Percentiles rank a stretch among this genome's conserved stretches.
phyloP scores from a whole-genome alignment of 2,797 vertebrate genomes.

The Pipistrellus nathusii region DNA sequence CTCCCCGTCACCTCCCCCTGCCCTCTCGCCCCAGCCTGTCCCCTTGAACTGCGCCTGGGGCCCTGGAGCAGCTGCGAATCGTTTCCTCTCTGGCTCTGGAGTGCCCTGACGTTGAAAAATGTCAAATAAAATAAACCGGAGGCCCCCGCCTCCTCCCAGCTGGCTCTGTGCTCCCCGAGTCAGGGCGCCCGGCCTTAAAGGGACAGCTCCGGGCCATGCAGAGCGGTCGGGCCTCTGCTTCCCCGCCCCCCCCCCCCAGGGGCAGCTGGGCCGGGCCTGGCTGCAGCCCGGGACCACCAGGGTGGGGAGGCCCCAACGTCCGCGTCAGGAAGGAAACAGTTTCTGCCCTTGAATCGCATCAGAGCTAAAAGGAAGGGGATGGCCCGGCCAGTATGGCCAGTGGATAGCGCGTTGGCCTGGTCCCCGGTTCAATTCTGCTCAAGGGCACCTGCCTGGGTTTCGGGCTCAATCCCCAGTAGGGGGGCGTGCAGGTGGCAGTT shows the following conservation, averaged over 20 bases:
- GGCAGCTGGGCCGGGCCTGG: background rate
- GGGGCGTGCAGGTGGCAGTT: too few relatives aligned
- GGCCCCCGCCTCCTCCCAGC: background rate
- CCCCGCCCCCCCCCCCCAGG: too few relatives aligned
- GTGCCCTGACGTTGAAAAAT: constrained; percentile 78
- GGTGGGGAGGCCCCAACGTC: background rate
- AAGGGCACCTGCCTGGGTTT: fast-evolving
- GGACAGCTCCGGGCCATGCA: background rate
- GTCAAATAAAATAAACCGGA: constrained; percentile 77
- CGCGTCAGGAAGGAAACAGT: background rate
- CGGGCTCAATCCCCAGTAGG: too few relatives aligned
- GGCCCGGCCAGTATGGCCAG: background rate
- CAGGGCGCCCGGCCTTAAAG: constrained; percentile 54
- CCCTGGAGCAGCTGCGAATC: constrained; percentile 65
- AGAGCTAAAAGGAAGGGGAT: background rate
- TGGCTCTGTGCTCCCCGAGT: constrained; percentile 34
- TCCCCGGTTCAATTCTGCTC: background rate
- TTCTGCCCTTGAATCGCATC: background rate
- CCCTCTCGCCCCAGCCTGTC: background rate
- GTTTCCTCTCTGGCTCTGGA: constrained; percentile 79
- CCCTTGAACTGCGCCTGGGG: constrained; percentile 69
- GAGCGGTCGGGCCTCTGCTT: background rate
- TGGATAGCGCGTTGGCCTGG: too few relatives aligned
- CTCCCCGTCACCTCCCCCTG: background rate
- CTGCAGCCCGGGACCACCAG: background rate